Conservation (phyloP, 2,113 vertebrate genomes). For the Psilopogon haemacephalus region DNA sequence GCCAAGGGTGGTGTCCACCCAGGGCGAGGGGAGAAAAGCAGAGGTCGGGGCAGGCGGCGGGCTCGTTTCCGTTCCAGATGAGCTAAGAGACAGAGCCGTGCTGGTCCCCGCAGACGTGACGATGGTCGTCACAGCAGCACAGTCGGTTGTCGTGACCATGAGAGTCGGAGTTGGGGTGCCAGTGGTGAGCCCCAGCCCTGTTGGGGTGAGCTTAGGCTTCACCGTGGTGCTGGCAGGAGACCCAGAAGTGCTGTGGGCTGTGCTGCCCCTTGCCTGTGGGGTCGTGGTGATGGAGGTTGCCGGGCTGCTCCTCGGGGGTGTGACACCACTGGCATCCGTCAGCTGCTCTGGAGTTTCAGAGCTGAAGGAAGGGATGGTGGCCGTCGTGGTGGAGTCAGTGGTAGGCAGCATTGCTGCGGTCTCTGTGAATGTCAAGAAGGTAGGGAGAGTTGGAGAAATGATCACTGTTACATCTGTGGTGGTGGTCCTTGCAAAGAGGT, state of each 20-base stretch:
- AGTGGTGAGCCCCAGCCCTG: neutral
- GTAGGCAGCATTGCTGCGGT: rapidly evolving
- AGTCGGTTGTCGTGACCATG: rapidly evolving
- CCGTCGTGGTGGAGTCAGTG: neutral
- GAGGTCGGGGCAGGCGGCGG: neutral
- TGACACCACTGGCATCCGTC: rapidly evolving
- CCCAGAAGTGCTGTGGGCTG: neutral
- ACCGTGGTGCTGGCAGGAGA: rapidly evolving
- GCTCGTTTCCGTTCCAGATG: neutral
- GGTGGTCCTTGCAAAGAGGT: neutral
- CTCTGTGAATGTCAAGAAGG: rapidly evolving
- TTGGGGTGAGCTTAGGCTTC: neutral
- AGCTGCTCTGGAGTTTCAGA: neutral
- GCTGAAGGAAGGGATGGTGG: neutral
- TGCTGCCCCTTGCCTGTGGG: neutral
- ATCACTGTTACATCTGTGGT: rapidly evolving
- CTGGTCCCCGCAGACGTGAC: neutral
- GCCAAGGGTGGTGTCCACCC: rapidly evolving
- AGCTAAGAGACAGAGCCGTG: neutral
- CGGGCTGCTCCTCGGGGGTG: rapidly evolving
- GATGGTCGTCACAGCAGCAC: neutral
- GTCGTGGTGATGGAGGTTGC: neutral
- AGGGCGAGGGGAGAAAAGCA: neutral
- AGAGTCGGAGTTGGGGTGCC: neutral
- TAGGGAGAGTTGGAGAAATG: rapidly evolving